Base-by-base conservation (phyloP, 2,888 invertebrate genomes). In the Ditylenchus weischeri region DNA sequence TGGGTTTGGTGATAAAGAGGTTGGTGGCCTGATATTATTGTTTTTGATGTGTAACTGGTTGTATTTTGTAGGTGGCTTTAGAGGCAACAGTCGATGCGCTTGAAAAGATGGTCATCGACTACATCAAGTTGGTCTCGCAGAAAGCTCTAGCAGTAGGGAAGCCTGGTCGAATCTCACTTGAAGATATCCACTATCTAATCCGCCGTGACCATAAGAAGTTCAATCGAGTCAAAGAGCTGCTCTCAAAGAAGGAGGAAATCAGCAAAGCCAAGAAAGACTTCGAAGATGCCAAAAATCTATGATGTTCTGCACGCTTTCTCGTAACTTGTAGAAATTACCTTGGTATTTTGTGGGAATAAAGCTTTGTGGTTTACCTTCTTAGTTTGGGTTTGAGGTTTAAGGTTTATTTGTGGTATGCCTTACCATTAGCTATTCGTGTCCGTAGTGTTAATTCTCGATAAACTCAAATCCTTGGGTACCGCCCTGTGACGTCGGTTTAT, bases 251-350 rank as follows among this genome's bases (percentile, higher is more conserved):
- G 85, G 98, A 99, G 85, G 96, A 98, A 85, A 86, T 98, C 60
- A 94, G 96, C 86, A 92, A 93, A 85, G 98, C 98, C 18, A 88
- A 98, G 77, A 98, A 98, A 86, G 96, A 96, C 71, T 99, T 98
- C 86, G 98, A 98, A 86, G 96, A 94, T 23, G 74, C 72, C 29
- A 74, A 72, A 47, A 69, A 74, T 61, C 43, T 43, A 13, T 43
- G 43, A 43, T 15, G 8, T 13, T 15, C 43, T 43, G 43, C 11
- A n/a, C n/a, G n/a, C 5, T 29, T 29, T 29, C 29, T 29, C 29
- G 29, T 29, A 29, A 29, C 5, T 29, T 29, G 5, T 29, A 29
- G 29, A 29, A 29, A 29, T 29, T 29, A 5, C 5, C n/a, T n/a
- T n/a, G n/a, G n/a, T n/a, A n/a, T 29, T 29, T 29, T 29, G 29